These are phyloP conservation scores for Cyclargus thomasi DNA, from an alignment of 1,140 invertebrate genomes.

Conservation along the genomic window DNA sequence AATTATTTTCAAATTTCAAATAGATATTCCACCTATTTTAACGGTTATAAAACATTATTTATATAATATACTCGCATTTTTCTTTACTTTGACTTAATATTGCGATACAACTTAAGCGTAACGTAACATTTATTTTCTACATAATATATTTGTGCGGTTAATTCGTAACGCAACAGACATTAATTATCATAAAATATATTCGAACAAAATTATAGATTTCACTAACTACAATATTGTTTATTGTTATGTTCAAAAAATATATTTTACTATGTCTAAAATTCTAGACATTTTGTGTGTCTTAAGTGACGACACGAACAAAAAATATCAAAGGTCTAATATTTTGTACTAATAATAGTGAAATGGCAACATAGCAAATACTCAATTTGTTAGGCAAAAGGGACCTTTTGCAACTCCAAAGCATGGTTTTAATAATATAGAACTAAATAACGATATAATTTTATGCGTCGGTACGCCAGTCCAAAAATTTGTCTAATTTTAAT, in stretches of 20 bases:
- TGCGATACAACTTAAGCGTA: slow-evolving; percentile 20
- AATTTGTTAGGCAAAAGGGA: background rate
- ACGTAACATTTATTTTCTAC: slow-evolving; percentile 12
- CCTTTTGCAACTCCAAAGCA: background rate
- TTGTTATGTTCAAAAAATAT: slow-evolving; percentile 9
- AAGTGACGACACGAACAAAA: background rate
- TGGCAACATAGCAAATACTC: slow-evolving; percentile 8
- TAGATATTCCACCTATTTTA: too few species aligned
- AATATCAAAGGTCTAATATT: slow-evolving; percentile 6
- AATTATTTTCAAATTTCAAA: background rate
- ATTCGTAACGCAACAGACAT: background rate
- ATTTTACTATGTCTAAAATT: slow-evolving; percentile 3
- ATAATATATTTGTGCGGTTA: slow-evolving; percentile 1
- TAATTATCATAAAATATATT: background rate
- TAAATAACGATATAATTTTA: slow-evolving; percentile 11
- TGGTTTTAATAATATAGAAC: background rate
- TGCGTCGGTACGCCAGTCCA: background rate
- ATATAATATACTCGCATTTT: too few species aligned
- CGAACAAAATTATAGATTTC: slow-evolving; percentile 2
- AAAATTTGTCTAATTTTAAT: background rate
- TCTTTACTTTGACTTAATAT: too few species aligned
- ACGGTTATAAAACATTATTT: too few species aligned
- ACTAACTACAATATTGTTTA: background rate
- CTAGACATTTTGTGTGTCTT: background rate
- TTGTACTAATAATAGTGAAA: slow-evolving; percentile 6